Conservation (phyloP, 2,888 invertebrate species). For the Polylopha cassiicola region DNA sequence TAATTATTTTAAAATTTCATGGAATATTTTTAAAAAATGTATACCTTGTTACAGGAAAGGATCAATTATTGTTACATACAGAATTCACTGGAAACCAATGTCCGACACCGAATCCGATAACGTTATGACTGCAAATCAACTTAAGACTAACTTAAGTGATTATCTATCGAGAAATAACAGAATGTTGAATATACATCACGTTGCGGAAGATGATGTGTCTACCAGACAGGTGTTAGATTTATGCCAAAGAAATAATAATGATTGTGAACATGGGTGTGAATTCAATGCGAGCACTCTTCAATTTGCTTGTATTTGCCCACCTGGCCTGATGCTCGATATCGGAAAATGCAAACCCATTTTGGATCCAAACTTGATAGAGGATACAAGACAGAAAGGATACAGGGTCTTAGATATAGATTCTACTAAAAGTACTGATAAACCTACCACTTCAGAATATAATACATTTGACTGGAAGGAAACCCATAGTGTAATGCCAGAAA, state of each 20-base stretch:
- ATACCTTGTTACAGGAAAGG: slow-evolving; percentile 75
- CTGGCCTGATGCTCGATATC: slow-evolving; percentile 61
- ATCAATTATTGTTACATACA: slow-evolving; percentile 80
- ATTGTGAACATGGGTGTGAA: slow-evolving; percentile 81
- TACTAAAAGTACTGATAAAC: slow-evolving; percentile 39
- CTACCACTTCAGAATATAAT: slow-evolving; percentile 35
- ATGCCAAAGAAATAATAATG: slow-evolving; percentile 80
- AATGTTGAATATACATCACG: slow-evolving; percentile 72
- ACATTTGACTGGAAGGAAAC: slow-evolving; percentile 55
- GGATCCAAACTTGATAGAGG: slow-evolving; percentile 31
- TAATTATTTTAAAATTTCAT: not conserved
- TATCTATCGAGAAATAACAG: slow-evolving; percentile 70
- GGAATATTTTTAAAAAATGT: not conserved
- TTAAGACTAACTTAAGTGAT: slow-evolving; percentile 67
- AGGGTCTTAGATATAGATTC: slow-evolving; percentile 38
- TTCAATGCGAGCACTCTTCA: slow-evolving; percentile 80
- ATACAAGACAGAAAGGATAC: slow-evolving; percentile 32
- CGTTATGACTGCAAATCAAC: slow-evolving; percentile 64
- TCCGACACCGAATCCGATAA: slow-evolving; percentile 54
- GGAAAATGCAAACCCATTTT: slow-evolving; percentile 55
- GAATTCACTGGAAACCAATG: slow-evolving; percentile 81
- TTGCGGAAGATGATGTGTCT: slow-evolving; percentile 61
- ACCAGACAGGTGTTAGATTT: slow-evolving; percentile 76
- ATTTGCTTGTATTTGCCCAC: slow-evolving; percentile 82
- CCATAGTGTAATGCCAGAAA: slow-evolving; percentile 37